A percentile compares a stretch with the other conserved stretches of the same genome.
Conservation (phyloP, 92 coral and sea anemone species). For the Umimayanthus chanpuru region DNA sequence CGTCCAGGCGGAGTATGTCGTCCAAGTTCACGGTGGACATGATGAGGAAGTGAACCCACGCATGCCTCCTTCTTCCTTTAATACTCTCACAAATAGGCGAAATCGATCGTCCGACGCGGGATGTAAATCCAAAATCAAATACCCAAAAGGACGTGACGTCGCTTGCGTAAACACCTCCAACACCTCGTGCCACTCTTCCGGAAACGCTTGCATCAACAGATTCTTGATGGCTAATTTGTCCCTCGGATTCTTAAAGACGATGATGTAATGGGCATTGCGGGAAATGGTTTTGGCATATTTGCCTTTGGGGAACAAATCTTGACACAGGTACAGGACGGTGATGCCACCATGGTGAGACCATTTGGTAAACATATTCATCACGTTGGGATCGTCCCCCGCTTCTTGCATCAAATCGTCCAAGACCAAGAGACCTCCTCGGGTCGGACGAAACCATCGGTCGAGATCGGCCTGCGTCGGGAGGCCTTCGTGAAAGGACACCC, state of each 20-base stretch:
- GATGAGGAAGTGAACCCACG: not conserved
- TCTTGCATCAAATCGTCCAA: not conserved
- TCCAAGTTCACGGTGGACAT: conserved; percentile 15
- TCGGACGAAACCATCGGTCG: not conserved
- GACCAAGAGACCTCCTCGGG: no score
- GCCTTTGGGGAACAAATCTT: no score
- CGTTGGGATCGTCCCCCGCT: conserved; percentile 4
- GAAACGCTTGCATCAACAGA: not conserved
- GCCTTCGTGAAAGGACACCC: conserved; percentile 5
- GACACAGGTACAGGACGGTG: no score
- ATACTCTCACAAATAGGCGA: no score
- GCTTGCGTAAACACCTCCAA: conserved; percentile 2
- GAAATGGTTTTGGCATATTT: no score
- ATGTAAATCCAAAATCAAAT: not conserved
- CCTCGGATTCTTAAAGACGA: conserved; percentile 1
- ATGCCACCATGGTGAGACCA: no score
- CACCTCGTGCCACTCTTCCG: not conserved
- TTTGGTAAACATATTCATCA: no score
- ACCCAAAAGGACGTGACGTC: conserved; percentile 16
- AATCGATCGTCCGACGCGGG: conserved; percentile 5
- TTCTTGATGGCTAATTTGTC: not conserved
- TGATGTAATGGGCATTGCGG: no score
- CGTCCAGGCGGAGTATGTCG: not conserved
- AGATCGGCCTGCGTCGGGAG: not conserved
- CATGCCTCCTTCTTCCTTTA: no score